Conservation (phyloP, 2,113 vertebrate genomes). For the Carassius carassius region DNA sequence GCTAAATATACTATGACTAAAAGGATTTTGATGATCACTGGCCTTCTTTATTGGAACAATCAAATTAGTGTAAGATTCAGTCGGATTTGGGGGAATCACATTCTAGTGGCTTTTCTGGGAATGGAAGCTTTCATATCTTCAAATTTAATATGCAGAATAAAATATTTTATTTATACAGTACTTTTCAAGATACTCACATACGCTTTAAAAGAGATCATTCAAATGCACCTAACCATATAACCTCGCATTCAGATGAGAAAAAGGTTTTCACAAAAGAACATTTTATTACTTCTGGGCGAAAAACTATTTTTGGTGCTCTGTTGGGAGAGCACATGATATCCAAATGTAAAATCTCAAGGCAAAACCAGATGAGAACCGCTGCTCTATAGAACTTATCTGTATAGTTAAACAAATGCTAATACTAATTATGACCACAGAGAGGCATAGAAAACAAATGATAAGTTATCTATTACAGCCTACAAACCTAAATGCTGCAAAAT, state of each 20-base stretch:
- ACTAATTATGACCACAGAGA: background rate
- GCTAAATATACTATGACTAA: background rate
- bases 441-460: constrained; percentile 1
- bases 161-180: background rate
- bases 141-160: background rate
- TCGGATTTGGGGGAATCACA: background rate
- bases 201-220: background rate
- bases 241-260: background rate
- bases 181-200: background rate
- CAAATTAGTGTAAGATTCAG: background rate
- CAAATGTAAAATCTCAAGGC: background rate
- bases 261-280: background rate
- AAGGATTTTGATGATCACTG: constrained; percentile 16
- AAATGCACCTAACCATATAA: background rate
- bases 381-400: background rate
- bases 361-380: background rate
- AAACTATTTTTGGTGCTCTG: background rate
- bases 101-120: background rate
- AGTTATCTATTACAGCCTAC: constrained; percentile 12
- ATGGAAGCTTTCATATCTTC: background rate
- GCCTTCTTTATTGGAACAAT: background rate
- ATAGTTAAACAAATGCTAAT: background rate
- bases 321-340: background rate
- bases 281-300: background rate
- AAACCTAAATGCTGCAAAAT: constrained; percentile 30